Evolutionary conservation across 2,888 invertebrate genomes (phyloP), one percentile per base, ranked within the genome.

Genomic region (Acutogordius australiensis): DNA sequence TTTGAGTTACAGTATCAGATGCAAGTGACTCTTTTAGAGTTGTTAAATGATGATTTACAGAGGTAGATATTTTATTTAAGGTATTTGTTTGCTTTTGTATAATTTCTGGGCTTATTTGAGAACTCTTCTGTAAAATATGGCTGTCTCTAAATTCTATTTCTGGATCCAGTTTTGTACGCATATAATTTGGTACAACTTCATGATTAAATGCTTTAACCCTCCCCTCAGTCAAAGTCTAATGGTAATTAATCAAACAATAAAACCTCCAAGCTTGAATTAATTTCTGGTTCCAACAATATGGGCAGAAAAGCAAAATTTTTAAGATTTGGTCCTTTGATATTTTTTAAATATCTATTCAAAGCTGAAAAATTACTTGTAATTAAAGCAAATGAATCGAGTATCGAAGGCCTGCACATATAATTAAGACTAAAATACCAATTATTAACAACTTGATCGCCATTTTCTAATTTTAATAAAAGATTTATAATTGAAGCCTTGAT

Each of bases 221-320:
- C 8, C 51, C 51, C 23, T 51, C 51, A 51, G 51, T 51, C 23
- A 51, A 23, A 21, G 4, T 26, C 51, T n/a, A n/a, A 51, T 37
- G 18, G 18, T 37, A 37, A 13, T 37, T n/a, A n/a, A n/a, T n/a
- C n/a, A 13, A 37, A 13, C 4, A 51, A 21, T 21, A n/a, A 51
- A 8, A 51, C 51, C 23, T 51, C 51, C 4, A 51, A 21, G 23
- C 23, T 51, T 8, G 51, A 26, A 51, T 51, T 51, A 4, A 51
- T 51, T 51, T 51, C 51, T 51, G 51, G 51, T 23, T 51, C 51
- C 26, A 51, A 51, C 23, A 51, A 51, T 4, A 51, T 51, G 4
- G 51, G 51, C 4, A 51, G 23, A 23, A 51, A 51, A 23, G 26
- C 51, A 51, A 51, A 51, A 51, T 51, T 51, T 51, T 26, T 51